phyloP scores from a whole-genome alignment of 2,888 invertebrate genomes.

The Kryphioiulus occultus region DNA sequence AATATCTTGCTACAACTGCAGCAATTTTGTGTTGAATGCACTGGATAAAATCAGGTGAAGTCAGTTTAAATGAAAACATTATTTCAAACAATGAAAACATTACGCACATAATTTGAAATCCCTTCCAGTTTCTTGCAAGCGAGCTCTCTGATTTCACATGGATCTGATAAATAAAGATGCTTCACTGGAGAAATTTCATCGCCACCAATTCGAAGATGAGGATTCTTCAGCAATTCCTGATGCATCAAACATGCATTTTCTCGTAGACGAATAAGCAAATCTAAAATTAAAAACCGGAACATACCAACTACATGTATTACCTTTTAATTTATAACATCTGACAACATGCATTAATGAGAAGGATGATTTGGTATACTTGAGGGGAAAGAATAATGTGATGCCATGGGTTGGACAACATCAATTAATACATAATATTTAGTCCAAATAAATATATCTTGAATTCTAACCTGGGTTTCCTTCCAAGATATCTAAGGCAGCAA shows the following conservation, averaged over 20 bases:
- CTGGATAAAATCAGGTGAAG: constrained; percentile 58
- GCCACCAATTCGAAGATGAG: constrained; percentile 66
- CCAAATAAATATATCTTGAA: no score
- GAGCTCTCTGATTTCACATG: constrained; percentile 61
- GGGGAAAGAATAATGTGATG: no score
- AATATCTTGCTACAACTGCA: constrained; percentile 73
- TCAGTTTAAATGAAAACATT: background rate
- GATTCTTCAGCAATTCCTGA: constrained; percentile 62
- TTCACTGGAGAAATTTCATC: constrained; percentile 76
- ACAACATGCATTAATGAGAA: background rate
- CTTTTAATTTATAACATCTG: background rate
- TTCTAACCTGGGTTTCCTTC: constrained; percentile 68
- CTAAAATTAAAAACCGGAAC: constrained; percentile 47
- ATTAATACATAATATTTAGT: no score
- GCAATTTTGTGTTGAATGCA: constrained; percentile 75
- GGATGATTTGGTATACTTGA: no score
- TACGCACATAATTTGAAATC: constrained; percentile 67
- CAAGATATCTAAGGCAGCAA: constrained; percentile 77
- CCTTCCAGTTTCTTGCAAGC: constrained; percentile 68
- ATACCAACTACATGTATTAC: background rate
- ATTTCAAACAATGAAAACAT: background rate
- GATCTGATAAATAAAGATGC: constrained; percentile 71
- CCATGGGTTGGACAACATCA: no score
- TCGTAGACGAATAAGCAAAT: constrained; percentile 71
- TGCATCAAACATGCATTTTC: constrained; percentile 70